Evolutionary conservation across 2,113 vertebrate species (phyloP), one percentile per base, ranked within the genome.

Genomic region (Lycaon pictus): DNA sequence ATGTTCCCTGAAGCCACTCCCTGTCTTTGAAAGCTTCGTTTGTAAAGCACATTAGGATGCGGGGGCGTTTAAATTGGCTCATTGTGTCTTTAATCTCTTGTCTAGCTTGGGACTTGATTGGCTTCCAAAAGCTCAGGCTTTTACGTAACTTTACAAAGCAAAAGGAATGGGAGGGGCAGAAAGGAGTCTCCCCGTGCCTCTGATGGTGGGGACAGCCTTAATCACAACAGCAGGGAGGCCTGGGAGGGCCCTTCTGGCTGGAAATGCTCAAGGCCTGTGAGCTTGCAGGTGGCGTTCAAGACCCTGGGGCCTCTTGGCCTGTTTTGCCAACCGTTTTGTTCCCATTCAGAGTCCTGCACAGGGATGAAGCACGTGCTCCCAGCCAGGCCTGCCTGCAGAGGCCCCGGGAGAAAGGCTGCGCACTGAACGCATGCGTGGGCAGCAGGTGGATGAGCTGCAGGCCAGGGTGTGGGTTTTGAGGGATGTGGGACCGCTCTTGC

Each of bases 91-190:
- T 91, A 80, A 97, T 94, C 94, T 82, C 63, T 29, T 48, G 22
- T 76, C 62, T 79, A 84, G 89, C 0, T 0, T 95, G 89, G 32
- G 89, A 91, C 85, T 97, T 95, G 82, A 90, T 29, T 71, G 60
- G 76, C 81, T 98, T 97, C 98, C 98, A 98, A 85, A 92, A 90
- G 0, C 1, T 23, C 90, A 20, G 77, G 77, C 94, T 97, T 96
- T 97, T 19, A 76, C 27, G 17, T 79, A 79, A 95, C 98, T 98
- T 97, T 74, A 97, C 55, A 94, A 97, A 97, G 55, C 22, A 8
- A 89, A 8, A 89, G 58, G 71, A 62, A 17, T 1, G 83, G 63
- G 65, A 76, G 79, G 27, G 56, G 27, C 53, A 63, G 53, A 63
- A 85, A 80, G 15, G 60, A 48, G 7, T 51, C 17, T 95, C 65